Conservation (phyloP, 2,888 invertebrate genomes). For the Hesperia comma region DNA sequence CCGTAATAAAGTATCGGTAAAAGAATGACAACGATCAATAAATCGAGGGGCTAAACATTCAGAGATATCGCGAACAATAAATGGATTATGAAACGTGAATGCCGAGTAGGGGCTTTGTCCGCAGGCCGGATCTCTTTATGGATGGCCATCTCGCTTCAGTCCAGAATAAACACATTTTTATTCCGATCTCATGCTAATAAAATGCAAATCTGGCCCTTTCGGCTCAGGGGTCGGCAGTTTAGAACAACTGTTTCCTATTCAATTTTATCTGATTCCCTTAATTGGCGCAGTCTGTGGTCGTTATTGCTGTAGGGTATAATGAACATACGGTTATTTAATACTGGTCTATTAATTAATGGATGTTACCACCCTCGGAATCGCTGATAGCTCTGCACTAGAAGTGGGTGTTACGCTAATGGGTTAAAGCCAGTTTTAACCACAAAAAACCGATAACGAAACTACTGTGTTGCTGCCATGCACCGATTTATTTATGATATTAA, state of each 20-base stretch:
- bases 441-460: too few relatives aligned
- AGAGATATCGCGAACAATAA: constrained; percentile 21
- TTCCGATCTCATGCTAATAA: constrained; percentile 78
- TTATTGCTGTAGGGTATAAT: constrained; percentile 6
- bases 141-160: constrained; percentile 56
- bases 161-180: constrained; percentile 80
- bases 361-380: too few relatives aligned
- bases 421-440: too few relatives aligned
- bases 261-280: constrained; percentile 75
- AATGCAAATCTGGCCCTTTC: constrained; percentile 77
- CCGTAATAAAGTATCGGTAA: constrained; percentile 7
- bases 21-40: constrained; percentile 11
- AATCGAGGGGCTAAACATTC: constrained; percentile 13
- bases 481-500: too few relatives aligned
- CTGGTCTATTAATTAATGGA: neutral
- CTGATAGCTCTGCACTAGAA: too few relatives aligned
- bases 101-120: constrained; percentile 19
- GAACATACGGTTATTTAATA: neutral
- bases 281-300: constrained; percentile 51
- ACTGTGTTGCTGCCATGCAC: too few relatives aligned
- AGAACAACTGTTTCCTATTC: constrained; percentile 74
- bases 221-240: constrained; percentile 70
- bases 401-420: too few relatives aligned
- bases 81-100: constrained; percentile 29
- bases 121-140: constrained; percentile 21